Base-by-base conservation (phyloP, 2,113 vertebrate genomes). In the Osmerus eperlanus region DNA sequence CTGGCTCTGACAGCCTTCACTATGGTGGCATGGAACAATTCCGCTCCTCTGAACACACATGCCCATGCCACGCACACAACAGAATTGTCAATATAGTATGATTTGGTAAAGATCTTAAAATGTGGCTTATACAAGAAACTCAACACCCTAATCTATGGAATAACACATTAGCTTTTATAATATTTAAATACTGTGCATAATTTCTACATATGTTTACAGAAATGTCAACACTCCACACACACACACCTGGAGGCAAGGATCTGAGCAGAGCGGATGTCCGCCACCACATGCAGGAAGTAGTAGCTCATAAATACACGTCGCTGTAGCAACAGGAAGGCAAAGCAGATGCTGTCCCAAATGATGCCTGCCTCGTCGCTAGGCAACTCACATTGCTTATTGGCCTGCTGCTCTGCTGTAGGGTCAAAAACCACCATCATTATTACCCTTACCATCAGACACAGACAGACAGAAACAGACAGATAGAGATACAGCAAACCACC, bases 331-430 rank as follows among this genome's bases (percentile, higher is more conserved):
- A 98, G 91, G 84, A 95, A 98, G 55, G 94, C 95, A 82, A 98
- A 98, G 81, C 96, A 98, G 76, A 98, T 96, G 55, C 96, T 96
- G 78, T 98, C 96, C 97, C 97, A 98, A 79, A 98, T 96, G 82
- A 98, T 96, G 4, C 97, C 96, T 0, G 97, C 97, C 84, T 98
- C 96, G 66, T 95, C 96, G 41, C 94, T 98, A 1, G 97, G 97
- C 65, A 98, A 82, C 79, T 94, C 95, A 73, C 96, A 98, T 3
- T 92, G 86, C 66, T 89, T 88, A 66, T 82, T 88, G 36, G 69
- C 23, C 51, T 91, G 76, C 67, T 89, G 77, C 1, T 88, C 86
- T 53, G 95, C 94, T 96, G 84, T 66, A 66, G 32, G 14, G 8
- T 36, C 18, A 68, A 41, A 72, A 51, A 8, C 2, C 8, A 36